phyloP scores from a whole-genome alignment of 30 jellyfish, hydroid and myxozoan species.

The Mastigias papua region DNA sequence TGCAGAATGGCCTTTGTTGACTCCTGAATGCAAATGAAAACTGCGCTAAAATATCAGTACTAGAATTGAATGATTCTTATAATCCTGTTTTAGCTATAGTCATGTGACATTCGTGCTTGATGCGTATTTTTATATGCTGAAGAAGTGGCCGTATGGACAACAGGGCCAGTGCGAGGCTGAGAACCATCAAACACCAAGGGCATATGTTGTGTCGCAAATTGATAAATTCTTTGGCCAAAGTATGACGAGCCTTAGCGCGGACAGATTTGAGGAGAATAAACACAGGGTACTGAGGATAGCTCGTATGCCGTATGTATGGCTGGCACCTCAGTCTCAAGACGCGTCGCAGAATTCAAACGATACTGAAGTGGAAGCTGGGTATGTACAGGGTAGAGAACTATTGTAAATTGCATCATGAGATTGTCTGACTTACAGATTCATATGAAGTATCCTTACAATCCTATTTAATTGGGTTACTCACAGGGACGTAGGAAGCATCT shows the following conservation, averaged over 20 bases:
- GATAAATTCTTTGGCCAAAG: constrained; percentile 17
- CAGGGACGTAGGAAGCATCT: no score
- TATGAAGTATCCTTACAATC: no score
- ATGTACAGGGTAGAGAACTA: background rate
- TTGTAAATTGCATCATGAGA: background rate
- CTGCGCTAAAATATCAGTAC: no score
- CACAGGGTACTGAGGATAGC: constrained; percentile 26
- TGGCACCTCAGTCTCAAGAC: constrained; percentile 17
- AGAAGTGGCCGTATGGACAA: constrained; percentile 69
- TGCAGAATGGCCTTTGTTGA: no score
- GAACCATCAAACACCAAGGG: background rate
- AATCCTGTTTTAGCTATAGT: constrained; percentile 70
- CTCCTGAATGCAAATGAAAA: no score
- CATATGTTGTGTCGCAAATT: background rate
- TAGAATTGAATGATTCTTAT: constrained; percentile 4
- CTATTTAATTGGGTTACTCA: no score
- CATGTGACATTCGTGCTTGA: constrained; percentile 88
- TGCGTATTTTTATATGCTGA: constrained; percentile 87
- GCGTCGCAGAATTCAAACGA: background rate
- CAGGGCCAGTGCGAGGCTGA: background rate
- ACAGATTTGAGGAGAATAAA: constrained; percentile 1
- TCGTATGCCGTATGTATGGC: constrained; percentile 35
- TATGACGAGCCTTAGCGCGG: background rate
- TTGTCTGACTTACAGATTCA: no score
- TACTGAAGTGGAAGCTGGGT: background rate